Conservation (phyloP, 2,113 vertebrate genomes). For the Elgaria multicarinata region DNA sequence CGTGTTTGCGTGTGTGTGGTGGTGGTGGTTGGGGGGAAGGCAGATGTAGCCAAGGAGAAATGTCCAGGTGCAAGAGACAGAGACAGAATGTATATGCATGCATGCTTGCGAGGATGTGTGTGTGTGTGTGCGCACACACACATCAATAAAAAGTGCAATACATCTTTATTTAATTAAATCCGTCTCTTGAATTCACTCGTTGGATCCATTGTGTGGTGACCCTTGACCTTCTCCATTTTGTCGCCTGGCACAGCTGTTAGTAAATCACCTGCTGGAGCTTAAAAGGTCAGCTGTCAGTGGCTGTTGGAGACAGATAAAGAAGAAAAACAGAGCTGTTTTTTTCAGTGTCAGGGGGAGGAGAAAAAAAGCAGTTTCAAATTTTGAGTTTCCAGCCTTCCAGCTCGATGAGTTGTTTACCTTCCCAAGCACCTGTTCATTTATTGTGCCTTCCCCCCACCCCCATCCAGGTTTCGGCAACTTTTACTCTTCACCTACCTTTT, state of each 20-base stretch:
- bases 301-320: slow-evolving; percentile 65
- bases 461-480: background rate
- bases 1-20: rapidly evolving
- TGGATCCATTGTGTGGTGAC: background rate
- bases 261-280: slow-evolving; percentile 72
- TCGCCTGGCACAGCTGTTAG: slow-evolving; percentile 72
- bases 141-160: slow-evolving; percentile 60
- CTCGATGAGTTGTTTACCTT: slow-evolving; percentile 42
- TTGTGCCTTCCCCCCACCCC: background rate
- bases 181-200: slow-evolving; percentile 11
- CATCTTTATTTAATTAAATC: slow-evolving; percentile 72
- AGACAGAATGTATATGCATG: background rate
- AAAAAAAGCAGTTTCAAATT: rapidly evolving
- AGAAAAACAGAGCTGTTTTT: slow-evolving; percentile 61
- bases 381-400: background rate
- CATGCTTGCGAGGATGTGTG: background rate
- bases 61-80: slow-evolving; percentile 28
- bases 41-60: slow-evolving; percentile 40
- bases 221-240: slow-evolving; percentile 60
- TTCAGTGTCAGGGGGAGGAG: background rate
- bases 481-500: background rate
- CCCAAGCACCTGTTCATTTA: slow-evolving; percentile 31
- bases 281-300: slow-evolving; percentile 71
- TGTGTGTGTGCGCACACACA: background rate
- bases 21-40: rapidly evolving